A percentile compares a stretch with the other conserved stretches of the same genome.
Conservation (phyloP, 2,113 vertebrate species). For the Irena cyanogastra region DNA sequence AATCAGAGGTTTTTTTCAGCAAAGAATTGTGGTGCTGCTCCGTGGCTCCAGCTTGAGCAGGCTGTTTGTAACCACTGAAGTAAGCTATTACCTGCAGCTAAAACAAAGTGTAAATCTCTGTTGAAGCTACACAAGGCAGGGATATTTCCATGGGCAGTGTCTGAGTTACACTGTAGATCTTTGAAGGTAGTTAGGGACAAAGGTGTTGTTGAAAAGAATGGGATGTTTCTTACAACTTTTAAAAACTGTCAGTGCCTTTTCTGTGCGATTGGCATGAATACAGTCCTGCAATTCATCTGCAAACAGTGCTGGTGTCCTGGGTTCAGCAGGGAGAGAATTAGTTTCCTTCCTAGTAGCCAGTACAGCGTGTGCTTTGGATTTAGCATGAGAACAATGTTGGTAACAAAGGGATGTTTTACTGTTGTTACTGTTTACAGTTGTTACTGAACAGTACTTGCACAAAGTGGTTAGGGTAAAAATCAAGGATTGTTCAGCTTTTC, state of each 20-base stretch:
- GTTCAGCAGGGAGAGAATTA: background rate
- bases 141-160: background rate
- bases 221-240: background rate
- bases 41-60: rapidly evolving
- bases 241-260: background rate
- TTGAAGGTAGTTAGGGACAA: background rate
- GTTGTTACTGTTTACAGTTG: too few species aligned
- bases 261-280: background rate
- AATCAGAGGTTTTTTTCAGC: background rate
- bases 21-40: background rate
- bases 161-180: background rate
- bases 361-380: background rate
- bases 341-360: background rate
- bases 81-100: background rate
- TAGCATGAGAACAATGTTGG: background rate
- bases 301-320: background rate
- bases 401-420: background rate
- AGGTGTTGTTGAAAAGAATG: background rate
- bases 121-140: background rate
- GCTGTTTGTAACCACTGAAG: background rate
- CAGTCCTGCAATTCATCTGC: background rate
- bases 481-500: background rate
- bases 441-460: background rate
- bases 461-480: background rate
- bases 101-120: background rate